Evolutionary conservation across 2,797 vertebrate species (phyloP).

Genomic region (Garrulus glandarius): DNA sequence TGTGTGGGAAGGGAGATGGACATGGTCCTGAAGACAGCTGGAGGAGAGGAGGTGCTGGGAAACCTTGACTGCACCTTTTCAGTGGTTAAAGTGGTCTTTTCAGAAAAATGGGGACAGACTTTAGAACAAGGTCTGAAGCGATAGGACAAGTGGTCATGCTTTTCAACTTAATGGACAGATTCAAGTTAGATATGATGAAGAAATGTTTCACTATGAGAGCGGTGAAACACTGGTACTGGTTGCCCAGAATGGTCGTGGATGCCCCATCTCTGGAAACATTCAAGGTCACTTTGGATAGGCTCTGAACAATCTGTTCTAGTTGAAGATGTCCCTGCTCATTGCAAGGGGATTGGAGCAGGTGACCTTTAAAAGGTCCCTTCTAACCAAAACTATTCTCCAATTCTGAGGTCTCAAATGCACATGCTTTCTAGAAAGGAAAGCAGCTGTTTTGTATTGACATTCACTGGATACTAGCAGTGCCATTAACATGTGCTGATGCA

Average conservation of each 20-base stretch:
- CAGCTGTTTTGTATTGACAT: constrained; percentile 40
- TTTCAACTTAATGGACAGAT: background rate
- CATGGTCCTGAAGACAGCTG: background rate
- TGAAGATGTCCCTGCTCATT: background rate
- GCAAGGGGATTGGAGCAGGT: background rate
- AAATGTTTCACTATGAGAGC: background rate
- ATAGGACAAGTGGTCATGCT: rapidly evolving
- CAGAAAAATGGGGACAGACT: background rate
- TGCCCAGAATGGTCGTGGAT: background rate
- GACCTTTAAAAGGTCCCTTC: background rate
- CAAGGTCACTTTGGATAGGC: background rate
- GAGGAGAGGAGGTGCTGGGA: background rate
- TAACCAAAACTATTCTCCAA: background rate
- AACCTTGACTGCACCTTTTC: background rate
- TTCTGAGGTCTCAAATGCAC: background rate
- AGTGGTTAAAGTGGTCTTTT: background rate
- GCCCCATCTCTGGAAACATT: background rate
- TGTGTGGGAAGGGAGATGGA: background rate
- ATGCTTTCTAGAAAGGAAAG: background rate
- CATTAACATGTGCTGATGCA: constrained; percentile 16
- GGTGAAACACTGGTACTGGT: background rate
- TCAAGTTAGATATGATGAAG: background rate
- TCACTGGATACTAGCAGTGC: constrained; percentile 30
- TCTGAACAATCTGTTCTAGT: background rate
- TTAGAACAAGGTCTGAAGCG: rapidly evolving